A percentile compares a stretch with the other conserved stretches of the same genome.
phyloP scores from a whole-genome alignment of 2,888 invertebrate species.

The Girardia tigrina region DNA sequence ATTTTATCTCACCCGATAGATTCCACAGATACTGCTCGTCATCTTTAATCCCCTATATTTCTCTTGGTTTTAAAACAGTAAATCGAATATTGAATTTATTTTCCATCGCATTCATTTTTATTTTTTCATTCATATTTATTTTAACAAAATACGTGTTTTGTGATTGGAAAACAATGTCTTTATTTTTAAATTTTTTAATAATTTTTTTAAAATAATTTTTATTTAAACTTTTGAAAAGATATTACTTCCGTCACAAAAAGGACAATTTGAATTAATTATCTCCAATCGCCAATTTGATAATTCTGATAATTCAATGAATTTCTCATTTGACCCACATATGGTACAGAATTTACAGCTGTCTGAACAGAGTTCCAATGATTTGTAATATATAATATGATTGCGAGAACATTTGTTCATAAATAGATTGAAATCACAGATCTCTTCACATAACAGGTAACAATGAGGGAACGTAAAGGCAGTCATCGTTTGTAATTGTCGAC shows the following conservation, averaged over 20 bases:
- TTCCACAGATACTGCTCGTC: too few species aligned
- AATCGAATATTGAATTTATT: too few species aligned
- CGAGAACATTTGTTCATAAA: neutral
- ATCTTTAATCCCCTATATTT: too few species aligned
- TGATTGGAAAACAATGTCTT: too few species aligned
- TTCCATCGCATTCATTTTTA: too few species aligned
- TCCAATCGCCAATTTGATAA: neutral
- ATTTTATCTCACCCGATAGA: too few species aligned
- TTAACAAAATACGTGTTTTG: too few species aligned
- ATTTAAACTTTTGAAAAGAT: too few species aligned
- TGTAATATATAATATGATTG: neutral
- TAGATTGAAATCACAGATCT: neutral
- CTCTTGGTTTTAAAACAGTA: too few species aligned
- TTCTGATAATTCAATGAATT: neutral
- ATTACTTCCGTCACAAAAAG: neutral
- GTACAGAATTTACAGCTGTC: neutral
- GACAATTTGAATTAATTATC: neutral
- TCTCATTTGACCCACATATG: neutral
- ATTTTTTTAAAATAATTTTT: too few species aligned
- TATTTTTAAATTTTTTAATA: too few species aligned
- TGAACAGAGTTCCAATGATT: neutral
- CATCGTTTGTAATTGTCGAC: neutral
- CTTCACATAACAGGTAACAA: neutral
- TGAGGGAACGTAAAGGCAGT: neutral
- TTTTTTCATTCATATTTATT: too few species aligned